These are phyloP conservation scores for Trichomalopsis sarcophagae DNA, from an alignment of 1,140 invertebrate genomes.

Conservation along the genomic window DNA sequence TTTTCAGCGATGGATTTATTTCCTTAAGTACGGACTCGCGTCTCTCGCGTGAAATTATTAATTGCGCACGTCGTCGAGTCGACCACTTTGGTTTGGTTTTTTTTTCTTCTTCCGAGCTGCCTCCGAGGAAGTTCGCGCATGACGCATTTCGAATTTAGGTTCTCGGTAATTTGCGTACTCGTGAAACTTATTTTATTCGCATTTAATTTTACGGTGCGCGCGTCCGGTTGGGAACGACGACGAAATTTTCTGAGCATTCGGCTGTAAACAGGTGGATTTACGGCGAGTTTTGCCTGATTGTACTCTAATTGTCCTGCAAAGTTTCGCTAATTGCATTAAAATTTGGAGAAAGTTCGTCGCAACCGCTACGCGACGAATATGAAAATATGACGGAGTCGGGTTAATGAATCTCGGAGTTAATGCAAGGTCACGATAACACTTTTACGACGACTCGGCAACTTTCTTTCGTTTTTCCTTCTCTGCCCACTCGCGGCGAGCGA, in stretches of 20 bases:
- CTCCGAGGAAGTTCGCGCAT: too few species aligned
- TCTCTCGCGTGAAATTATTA: conserved; percentile 20
- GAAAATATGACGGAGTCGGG: too few species aligned
- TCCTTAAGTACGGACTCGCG: conserved; percentile 25
- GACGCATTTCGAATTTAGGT: too few species aligned
- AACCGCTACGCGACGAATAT: too few species aligned
- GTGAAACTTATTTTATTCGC: too few species aligned
- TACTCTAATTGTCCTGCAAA: neutral
- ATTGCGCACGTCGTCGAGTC: neutral
- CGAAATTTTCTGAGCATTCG: too few species aligned
- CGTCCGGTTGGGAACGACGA: too few species aligned
- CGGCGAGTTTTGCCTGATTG: too few species aligned
- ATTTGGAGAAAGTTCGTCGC: neutral
- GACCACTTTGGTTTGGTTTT: too few species aligned
- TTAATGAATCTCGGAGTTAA: neutral
- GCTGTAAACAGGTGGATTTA: neutral
- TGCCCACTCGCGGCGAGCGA: neutral
- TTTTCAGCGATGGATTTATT: conserved; percentile 3
- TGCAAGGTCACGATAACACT: neutral
- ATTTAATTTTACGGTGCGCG: too few species aligned
- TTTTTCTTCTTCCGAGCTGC: too few species aligned
- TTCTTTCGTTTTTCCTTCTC: neutral
- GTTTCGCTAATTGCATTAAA: neutral
- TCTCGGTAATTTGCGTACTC: too few species aligned
- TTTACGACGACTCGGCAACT: neutral